phyloP scores from a whole-genome alignment of 2,888 invertebrate species.

The Aphidoletes aphidimyza region DNA sequence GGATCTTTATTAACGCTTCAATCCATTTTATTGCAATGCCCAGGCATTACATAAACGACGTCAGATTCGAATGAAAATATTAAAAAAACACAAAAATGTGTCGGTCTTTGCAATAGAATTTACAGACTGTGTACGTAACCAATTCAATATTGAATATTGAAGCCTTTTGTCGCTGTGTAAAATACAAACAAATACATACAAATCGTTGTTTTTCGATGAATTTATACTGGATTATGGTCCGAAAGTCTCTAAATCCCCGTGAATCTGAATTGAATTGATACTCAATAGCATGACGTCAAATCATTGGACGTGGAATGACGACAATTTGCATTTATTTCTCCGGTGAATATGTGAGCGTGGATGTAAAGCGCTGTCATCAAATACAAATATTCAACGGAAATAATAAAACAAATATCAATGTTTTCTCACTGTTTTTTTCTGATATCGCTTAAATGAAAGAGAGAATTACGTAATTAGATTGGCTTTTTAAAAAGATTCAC shows the following conservation, averaged over 20 bases:
- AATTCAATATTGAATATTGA: neutral
- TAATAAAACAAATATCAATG: neutral
- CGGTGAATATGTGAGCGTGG: too few relatives aligned
- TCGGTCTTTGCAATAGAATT: neutral
- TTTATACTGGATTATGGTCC: neutral
- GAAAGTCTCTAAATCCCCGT: neutral
- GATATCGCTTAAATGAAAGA: neutral
- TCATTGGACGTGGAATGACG: neutral
- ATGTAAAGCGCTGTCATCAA: neutral
- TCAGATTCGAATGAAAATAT: neutral
- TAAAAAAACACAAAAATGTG: neutral
- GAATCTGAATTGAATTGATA: conserved; percentile 30
- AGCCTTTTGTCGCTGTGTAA: neutral
- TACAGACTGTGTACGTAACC: neutral
- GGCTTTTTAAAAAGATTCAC: neutral
- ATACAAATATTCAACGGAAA: neutral
- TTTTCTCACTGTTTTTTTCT: neutral
- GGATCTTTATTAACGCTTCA: conserved; percentile 11
- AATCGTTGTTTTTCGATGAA: neutral
- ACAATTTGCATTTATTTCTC: too few relatives aligned
- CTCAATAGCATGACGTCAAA: conserved; percentile 12
- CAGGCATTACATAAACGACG: neutral
- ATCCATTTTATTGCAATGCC: neutral
- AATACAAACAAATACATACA: too few relatives aligned
- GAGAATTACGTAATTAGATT: neutral